phyloP scores from a whole-genome alignment of 2,888 invertebrate species.

The Digitonthophagus gazella region DNA sequence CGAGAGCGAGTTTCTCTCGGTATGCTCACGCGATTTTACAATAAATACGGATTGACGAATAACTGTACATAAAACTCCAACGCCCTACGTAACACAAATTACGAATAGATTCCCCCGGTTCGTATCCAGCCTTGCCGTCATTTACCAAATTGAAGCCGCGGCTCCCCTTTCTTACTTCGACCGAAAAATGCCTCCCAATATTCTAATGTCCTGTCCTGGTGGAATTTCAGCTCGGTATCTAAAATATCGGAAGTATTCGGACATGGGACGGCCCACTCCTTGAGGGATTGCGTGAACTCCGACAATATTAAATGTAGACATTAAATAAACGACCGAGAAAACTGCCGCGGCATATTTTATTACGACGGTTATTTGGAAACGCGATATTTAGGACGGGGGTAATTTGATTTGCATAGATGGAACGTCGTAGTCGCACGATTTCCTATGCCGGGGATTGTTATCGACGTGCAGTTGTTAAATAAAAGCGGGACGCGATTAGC shows the following conservation, averaged over 20 bases:
- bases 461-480: background rate
- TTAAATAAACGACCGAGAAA: background rate
- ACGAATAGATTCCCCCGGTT: slow-evolving; percentile 3
- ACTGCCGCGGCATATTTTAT: background rate
- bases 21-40: slow-evolving; percentile 21
- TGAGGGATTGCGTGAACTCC: background rate
- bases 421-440: background rate
- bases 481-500: background rate
- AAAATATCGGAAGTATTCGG: background rate
- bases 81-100: slow-evolving; percentile 14
- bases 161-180: background rate
- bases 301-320: background rate
- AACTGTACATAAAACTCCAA: slow-evolving; percentile 9
- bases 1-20: slow-evolving; percentile 15
- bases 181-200: background rate
- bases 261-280: background rate
- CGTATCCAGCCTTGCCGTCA: too few relatives aligned
- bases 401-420: background rate
- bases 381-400: background rate
- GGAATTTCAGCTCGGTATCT: background rate
- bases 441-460: background rate
- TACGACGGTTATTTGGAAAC: background rate
- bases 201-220: too few relatives aligned
- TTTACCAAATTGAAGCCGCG: background rate
- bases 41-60: slow-evolving; percentile 27